Evolutionary conservation across 2,113 vertebrate species (phyloP), one percentile per base, ranked within the genome.

Genomic region (Brienomyrus brachyistius): DNA sequence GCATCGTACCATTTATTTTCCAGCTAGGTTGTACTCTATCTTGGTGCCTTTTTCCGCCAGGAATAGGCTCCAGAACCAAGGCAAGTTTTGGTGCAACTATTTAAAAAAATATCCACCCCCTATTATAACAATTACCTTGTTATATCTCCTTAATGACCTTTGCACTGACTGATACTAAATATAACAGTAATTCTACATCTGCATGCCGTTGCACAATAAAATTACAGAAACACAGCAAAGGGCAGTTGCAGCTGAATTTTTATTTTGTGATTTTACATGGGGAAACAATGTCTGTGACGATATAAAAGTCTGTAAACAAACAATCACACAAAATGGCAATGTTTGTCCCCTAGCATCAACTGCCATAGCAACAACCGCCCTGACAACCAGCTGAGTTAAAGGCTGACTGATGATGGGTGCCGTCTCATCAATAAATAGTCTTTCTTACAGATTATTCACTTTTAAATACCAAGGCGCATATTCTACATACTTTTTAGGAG

Each of bases 221-320:
- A 83, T 10, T 23, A 0, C 90, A 88, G 47, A 0, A 54, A 23
- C 88, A 77, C 48, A 56, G 15, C 47, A 40, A 31, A 59, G 43
- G 45, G 83, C 82, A 90, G 4, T 94, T 94, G 47, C 59, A 74
- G 45, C 77, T 88, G 27, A 90, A 45, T 84, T 95, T 95, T 95
- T 94, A 95, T 95, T 96, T 96, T 95, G 95, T 96, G 94, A 93
- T 87, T 95, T 94, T 94, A 95, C 93, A 95, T 92, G 86, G 93
- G 93, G 90, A 93, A 95, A 94, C 91, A 95, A 94, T 95, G 95
- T 94, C 94, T 92, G 95, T 95, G 95, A 92, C 92, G 93, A 95
- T 96, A 95, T 95, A 96, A 96, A 95, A 96, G 94, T 93, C 90
- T 93, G 93, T 95, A 96, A 96, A 92, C 95, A 95, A 95, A 94